These are phyloP conservation scores for Psittacara wagleri DNA, from an alignment of 2,113 vertebrate species.

Conservation along the genomic window DNA sequence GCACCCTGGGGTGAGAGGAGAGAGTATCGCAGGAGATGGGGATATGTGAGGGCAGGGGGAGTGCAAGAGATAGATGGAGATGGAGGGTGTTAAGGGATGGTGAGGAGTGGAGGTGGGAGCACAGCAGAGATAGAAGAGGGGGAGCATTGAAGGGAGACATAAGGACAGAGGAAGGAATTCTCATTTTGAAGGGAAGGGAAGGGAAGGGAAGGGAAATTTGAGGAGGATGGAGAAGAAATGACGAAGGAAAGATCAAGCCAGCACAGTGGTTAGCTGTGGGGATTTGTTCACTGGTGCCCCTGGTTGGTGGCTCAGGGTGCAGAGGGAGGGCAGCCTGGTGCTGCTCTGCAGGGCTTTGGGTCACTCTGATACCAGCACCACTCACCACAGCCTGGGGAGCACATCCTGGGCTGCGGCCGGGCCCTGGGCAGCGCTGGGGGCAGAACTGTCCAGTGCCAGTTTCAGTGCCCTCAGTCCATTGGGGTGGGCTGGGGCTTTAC, in stretches of 20 bases:
- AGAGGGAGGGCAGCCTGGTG: not conserved
- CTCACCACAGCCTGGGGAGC: not conserved
- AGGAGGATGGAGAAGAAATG: not conserved
- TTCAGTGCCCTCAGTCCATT: not conserved
- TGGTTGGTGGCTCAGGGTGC: not conserved
- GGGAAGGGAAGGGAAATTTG: not conserved
- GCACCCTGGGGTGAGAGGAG: not conserved
- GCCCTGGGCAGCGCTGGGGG: rapidly evolving
- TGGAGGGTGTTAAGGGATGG: not conserved
- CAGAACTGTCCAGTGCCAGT: not conserved
- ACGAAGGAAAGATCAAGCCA: not conserved
- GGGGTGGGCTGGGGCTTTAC: not conserved
- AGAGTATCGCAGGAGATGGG: not conserved
- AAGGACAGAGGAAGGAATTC: not conserved
- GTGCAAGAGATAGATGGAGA: not conserved
- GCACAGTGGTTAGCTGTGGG: not conserved
- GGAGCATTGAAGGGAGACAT: not conserved
- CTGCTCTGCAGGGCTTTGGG: not conserved
- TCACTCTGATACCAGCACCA: not conserved
- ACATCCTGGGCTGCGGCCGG: not conserved
- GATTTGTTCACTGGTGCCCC: not conserved
- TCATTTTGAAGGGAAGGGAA: not conserved
- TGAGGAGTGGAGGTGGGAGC: not conserved
- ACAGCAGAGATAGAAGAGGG: not conserved
- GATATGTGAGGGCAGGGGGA: not conserved